These are phyloP conservation scores for Cichlasoma orientale DNA, from an alignment of 2,797 vertebrate genomes.

Conservation along the genomic window DNA sequence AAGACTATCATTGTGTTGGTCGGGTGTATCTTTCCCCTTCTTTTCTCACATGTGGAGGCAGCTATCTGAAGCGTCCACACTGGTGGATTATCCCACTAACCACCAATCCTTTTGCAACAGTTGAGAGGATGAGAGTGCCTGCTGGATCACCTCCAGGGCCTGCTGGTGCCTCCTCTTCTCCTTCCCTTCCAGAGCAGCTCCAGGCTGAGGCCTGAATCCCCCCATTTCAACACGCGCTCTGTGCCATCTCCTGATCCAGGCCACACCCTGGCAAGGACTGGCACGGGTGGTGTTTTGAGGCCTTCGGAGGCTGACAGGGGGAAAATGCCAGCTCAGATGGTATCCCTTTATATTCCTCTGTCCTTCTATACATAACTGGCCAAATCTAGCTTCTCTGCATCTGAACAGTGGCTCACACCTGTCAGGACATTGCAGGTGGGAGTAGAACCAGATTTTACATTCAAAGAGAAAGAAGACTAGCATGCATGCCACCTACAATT, in stretches of 20 bases:
- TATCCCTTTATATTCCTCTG: constrained; percentile 35
- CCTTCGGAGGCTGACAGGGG: constrained; percentile 32
- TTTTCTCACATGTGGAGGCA: constrained; percentile 67
- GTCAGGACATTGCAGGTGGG: constrained; percentile 40
- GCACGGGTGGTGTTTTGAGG: constrained; percentile 38
- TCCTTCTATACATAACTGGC: constrained; percentile 34
- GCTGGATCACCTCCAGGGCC: constrained; percentile 75
- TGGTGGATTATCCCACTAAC: constrained; percentile 78
- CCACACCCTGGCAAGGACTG: constrained; percentile 59
- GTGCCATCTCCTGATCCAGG: constrained; percentile 50
- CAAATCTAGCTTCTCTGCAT: constrained; percentile 23
- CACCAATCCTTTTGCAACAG: constrained; percentile 81
- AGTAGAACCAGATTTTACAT: constrained; percentile 33
- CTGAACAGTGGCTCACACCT: constrained; percentile 30
- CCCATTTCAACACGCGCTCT: constrained; percentile 54
- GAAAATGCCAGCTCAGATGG: constrained; percentile 51
- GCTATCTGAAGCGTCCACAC: constrained; percentile 78
- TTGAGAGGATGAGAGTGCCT: constrained; percentile 78
- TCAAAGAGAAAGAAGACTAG: background rate
- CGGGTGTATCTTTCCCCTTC: constrained; percentile 54
- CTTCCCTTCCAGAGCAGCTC: constrained; percentile 58
- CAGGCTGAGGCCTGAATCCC: constrained; percentile 54
- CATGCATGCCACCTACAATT: constrained; percentile 35
- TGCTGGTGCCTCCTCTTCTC: constrained; percentile 59
- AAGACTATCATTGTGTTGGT: constrained; percentile 67